Conservation (phyloP, 1,140 invertebrate genomes). For the Epicauta chinensis region DNA sequence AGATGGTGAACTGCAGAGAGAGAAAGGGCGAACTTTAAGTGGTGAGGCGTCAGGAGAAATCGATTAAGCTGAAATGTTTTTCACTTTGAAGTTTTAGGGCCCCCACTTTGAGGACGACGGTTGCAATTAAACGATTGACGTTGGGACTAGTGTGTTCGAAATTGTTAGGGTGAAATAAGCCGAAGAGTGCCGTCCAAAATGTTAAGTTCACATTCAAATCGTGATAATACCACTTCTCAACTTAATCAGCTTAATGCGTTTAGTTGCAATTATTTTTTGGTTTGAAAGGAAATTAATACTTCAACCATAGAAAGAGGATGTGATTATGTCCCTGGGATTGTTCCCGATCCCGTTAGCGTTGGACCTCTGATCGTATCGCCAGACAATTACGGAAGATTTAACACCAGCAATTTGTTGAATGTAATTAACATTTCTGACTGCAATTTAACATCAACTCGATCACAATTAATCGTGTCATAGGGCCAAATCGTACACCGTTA, state of each 20-base stretch:
- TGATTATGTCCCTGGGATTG: no score
- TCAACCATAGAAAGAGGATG: no score
- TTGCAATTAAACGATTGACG: slow-evolving; percentile 31
- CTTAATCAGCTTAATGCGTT: slow-evolving; percentile 23
- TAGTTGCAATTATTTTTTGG: slow-evolving; percentile 25
- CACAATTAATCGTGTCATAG: slow-evolving; percentile 25
- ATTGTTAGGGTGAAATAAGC: no score
- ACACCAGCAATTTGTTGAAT: slow-evolving; percentile 26
- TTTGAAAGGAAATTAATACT: no score
- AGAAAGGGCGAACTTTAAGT: slow-evolving; percentile 25
- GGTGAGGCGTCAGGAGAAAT: slow-evolving; percentile 31
- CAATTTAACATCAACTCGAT: slow-evolving; percentile 25
- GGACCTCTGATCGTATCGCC: no score
- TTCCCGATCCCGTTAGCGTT: no score
- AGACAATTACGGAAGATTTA: slow-evolving; percentile 26
- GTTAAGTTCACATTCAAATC: slow-evolving; percentile 19
- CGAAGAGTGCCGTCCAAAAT: no score
- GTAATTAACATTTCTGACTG: slow-evolving; percentile 28
- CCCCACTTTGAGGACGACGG: slow-evolving; percentile 28
- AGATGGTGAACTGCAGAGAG: no score
- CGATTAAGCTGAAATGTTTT: slow-evolving; percentile 35
- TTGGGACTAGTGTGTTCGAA: slow-evolving; percentile 21
- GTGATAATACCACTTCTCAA: slow-evolving; percentile 21
- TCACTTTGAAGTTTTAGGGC: slow-evolving; percentile 34
- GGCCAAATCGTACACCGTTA: slow-evolving; percentile 17